phyloP scores from a whole-genome alignment of 2,113 vertebrate genomes.

The Syngnathus typhle region DNA sequence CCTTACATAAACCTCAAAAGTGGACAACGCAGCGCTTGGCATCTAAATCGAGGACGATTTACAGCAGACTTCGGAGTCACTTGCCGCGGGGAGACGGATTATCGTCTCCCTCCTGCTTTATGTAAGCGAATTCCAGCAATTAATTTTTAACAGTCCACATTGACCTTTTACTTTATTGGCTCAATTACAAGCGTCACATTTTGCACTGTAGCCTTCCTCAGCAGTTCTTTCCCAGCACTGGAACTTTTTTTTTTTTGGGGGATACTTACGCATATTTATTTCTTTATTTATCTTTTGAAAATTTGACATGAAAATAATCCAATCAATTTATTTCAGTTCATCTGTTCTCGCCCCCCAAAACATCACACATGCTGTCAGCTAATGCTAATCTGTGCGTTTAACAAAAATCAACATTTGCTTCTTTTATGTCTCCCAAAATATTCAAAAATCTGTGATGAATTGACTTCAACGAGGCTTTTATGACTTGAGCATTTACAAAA shows the following conservation, averaged over 20 bases:
- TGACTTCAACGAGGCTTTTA: too few relatives aligned
- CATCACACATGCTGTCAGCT: too few relatives aligned
- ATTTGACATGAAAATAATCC: too few relatives aligned
- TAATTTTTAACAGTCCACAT: constrained; percentile 29
- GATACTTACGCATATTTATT: neutral
- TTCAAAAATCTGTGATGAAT: too few relatives aligned
- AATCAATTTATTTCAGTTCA: too few relatives aligned
- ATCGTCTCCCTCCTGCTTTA: constrained; percentile 13
- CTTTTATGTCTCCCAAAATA: too few relatives aligned
- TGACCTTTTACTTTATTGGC: constrained; percentile 54
- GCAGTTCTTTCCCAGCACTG: neutral
- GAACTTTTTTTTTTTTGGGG: neutral
- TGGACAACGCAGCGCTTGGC: constrained; percentile 15
- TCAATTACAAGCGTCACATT: constrained; percentile 34
- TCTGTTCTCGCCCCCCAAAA: too few relatives aligned
- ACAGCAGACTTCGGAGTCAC: constrained; percentile 9
- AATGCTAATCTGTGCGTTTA: too few relatives aligned
- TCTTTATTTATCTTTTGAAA: neutral
- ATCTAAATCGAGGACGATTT: constrained; percentile 31
- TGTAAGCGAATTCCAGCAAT: constrained; percentile 46
- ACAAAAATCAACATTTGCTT: too few relatives aligned
- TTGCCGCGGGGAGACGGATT: constrained; percentile 20
- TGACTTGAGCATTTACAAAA: too few relatives aligned
- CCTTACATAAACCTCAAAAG: constrained; percentile 46
- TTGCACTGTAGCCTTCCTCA: constrained; percentile 9